Conservation (phyloP, 1,140 invertebrate species). For the Ruditapes philippinarum region DNA sequence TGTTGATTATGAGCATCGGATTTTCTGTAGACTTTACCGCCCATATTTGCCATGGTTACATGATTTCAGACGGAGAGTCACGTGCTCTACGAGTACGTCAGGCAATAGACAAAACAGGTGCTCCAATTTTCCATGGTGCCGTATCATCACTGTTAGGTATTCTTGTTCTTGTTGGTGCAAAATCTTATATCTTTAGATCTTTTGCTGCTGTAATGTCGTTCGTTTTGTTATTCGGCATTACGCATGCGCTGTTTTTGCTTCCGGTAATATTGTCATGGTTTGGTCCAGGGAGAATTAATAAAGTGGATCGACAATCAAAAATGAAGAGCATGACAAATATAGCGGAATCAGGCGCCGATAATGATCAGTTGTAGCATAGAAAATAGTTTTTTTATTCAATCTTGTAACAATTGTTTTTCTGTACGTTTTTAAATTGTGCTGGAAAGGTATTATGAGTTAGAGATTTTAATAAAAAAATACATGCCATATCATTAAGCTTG, state of each 20-base stretch:
- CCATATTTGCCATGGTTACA: constrained; percentile 98
- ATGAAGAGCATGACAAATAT: not conserved
- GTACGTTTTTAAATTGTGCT: too few species aligned
- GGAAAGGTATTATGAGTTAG: too few species aligned
- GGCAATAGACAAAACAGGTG: constrained; percentile 95
- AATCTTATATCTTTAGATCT: constrained; percentile 98
- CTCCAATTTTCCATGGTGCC: constrained; percentile 98
- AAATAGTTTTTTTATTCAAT: too few species aligned
- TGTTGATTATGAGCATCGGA: constrained; percentile 99
- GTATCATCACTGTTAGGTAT: constrained; percentile 97
- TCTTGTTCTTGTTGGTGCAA: constrained; percentile 93
- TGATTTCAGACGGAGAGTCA: constrained; percentile 90
- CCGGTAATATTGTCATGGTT: constrained; percentile 94
- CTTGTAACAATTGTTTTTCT: too few species aligned
- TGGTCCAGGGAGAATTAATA: constrained; percentile 65
- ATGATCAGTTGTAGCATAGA: too few species aligned
- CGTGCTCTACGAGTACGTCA: constrained; percentile 92
- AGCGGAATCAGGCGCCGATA: not conserved
- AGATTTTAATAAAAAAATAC: too few species aligned
- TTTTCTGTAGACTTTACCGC: constrained; percentile 99
- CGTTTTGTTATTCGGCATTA: constrained; percentile 97
- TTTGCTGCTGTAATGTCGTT: constrained; percentile 99
- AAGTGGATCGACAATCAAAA: not conserved
- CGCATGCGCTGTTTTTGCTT: constrained; percentile 96
- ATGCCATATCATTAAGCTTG: too few species aligned